These are phyloP conservation scores for Solenopsis fugax DNA, from an alignment of 1,140 invertebrate species.

Conservation along the genomic window DNA sequence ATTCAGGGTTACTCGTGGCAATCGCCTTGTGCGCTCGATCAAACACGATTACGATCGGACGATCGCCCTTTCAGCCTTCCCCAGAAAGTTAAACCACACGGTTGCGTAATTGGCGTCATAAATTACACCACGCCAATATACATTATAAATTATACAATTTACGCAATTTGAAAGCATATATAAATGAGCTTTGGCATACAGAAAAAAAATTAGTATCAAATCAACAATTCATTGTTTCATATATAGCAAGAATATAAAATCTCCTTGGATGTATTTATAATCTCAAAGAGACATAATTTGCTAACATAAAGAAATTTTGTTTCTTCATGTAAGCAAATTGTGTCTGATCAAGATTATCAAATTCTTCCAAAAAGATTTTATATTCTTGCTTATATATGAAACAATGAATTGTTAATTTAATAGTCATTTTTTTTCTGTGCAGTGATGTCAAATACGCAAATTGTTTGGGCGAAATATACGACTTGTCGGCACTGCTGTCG, in stretches of 20 bases:
- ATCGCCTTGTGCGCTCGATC: constrained; percentile 65
- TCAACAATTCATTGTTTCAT: too few species aligned
- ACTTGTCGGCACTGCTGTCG: neutral
- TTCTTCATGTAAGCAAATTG: too few species aligned
- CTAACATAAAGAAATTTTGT: too few species aligned
- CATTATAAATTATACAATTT: constrained; percentile 2
- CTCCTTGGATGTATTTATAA: too few species aligned
- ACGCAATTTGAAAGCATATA: neutral
- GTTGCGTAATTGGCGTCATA: neutral
- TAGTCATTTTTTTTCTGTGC: too few species aligned
- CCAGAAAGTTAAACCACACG: neutral
- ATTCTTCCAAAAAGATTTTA: too few species aligned
- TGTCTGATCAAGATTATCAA: too few species aligned
- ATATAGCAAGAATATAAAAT: too few species aligned
- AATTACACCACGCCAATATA: neutral
- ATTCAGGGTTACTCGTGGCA: constrained; percentile 72
- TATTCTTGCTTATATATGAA: too few species aligned
- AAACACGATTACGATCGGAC: constrained; percentile 23
- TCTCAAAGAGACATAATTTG: too few species aligned
- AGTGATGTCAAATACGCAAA: neutral
- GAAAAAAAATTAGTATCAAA: too few species aligned
- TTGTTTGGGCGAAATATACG: neutral
- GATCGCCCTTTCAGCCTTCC: neutral
- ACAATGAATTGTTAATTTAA: too few species aligned
- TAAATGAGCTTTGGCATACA: neutral